phyloP scores from a whole-genome alignment of 2,113 vertebrate species.

The Sylvietta virens region DNA sequence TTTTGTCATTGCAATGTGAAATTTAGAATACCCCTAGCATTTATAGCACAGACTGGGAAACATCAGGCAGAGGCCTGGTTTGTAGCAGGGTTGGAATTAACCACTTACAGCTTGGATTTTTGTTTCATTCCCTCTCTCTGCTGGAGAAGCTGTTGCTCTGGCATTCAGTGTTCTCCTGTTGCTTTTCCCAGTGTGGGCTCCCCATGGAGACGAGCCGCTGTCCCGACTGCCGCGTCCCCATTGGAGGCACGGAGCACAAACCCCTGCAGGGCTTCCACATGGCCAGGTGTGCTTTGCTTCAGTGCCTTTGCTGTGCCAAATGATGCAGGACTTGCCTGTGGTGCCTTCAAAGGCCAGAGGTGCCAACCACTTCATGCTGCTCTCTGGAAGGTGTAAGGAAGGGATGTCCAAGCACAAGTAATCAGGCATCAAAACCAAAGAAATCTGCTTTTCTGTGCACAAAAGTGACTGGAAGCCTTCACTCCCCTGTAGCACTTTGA shows the following conservation, averaged over 20 bases:
- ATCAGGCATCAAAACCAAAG: not conserved
- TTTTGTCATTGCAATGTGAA: not conserved
- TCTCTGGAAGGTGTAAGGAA: not conserved
- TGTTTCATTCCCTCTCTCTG: not conserved
- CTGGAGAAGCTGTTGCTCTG: not conserved
- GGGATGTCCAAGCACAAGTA: not conserved
- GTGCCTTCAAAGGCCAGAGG: not conserved
- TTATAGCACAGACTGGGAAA: not conserved
- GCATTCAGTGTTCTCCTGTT: not conserved
- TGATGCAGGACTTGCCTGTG: not conserved
- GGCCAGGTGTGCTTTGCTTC: not conserved
- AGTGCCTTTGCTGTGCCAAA: not conserved
- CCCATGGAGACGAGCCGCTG: slow-evolving; percentile 75
- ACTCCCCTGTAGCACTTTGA: not conserved
- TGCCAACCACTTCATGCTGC: not conserved
- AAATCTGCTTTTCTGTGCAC: not conserved
- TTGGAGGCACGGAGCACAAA: slow-evolving; percentile 72
- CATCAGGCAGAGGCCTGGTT: not conserved
- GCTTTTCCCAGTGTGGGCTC: slow-evolving; percentile 77
- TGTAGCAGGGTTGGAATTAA: not conserved
- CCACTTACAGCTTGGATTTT: not conserved
- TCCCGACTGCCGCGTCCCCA: slow-evolving; percentile 63
- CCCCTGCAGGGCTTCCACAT: not conserved
- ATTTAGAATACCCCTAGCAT: not conserved
- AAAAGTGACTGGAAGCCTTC: not conserved